A percentile compares a stretch with the other conserved stretches of the same genome.
phyloP scores from a whole-genome alignment of 2,797 vertebrate species.

The Enteromius afrohamiltoni region DNA sequence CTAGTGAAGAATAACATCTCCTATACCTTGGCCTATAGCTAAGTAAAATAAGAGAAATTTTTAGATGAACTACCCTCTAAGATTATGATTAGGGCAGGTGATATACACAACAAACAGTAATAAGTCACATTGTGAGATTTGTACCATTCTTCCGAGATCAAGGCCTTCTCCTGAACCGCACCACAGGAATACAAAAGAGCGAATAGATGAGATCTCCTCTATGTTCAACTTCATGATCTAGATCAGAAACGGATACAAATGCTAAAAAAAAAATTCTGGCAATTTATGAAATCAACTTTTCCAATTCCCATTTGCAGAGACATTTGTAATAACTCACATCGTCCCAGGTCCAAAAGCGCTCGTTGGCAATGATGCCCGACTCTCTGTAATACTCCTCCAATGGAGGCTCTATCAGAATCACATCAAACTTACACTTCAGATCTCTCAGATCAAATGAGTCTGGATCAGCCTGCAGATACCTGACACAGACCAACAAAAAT shows the following conservation, averaged over 20 bases:
- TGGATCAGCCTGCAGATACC: slow-evolving; percentile 96
- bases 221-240: slow-evolving; percentile 99
- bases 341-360: slow-evolving; percentile 98
- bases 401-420: slow-evolving; percentile 94
- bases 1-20: neutral
- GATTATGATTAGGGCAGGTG: neutral
- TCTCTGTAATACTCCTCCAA: slow-evolving; percentile 97
- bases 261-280: neutral
- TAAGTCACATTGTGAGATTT: neutral
- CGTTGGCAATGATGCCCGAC: slow-evolving; percentile 93
- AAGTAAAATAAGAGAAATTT: neutral
- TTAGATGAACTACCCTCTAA: neutral
- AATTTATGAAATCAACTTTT: slow-evolving; percentile 4
- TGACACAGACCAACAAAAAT: slow-evolving; percentile 62
- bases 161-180: slow-evolving; percentile 96
- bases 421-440: slow-evolving; percentile 94
- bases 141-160: slow-evolving; percentile 95
- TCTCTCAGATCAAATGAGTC: slow-evolving; percentile 93
- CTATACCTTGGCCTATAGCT: neutral
- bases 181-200: slow-evolving; percentile 97
- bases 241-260: slow-evolving; percentile 34
- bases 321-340: slow-evolving; percentile 75
- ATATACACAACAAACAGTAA: neutral
- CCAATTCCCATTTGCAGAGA: neutral
- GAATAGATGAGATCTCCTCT: slow-evolving; percentile 91